Evolutionary conservation across 1,140 invertebrate genomes (phyloP).

Genomic region (Bombus ignitus): DNA sequence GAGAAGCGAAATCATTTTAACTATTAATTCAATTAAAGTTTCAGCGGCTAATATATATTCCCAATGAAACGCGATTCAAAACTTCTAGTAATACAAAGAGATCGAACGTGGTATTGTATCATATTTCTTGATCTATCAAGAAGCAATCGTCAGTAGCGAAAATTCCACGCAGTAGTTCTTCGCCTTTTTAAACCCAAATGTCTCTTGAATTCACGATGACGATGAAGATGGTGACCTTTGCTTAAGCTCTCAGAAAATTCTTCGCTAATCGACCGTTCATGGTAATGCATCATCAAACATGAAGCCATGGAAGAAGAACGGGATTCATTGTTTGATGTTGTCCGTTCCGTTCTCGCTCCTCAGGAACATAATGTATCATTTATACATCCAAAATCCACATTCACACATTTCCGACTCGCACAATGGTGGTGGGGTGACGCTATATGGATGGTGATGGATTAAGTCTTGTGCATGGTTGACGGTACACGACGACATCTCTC

Average conservation of each 20-base stretch:
- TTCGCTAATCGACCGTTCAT: conserved; percentile 8
- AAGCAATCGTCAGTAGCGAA: conserved; percentile 5
- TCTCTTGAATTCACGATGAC: not conserved
- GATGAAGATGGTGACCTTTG: not conserved
- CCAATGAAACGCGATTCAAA: conserved; percentile 2
- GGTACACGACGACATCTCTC: conserved; percentile 30
- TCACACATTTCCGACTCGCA: conserved; percentile 54
- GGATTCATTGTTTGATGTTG: not conserved
- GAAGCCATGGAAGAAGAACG: conserved; percentile 25
- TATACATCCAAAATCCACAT: conserved; percentile 54
- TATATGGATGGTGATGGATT: conserved; percentile 78
- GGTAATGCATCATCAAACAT: conserved; percentile 36
- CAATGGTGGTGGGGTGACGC: conserved; percentile 72
- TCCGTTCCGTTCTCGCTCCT: conserved; percentile 30
- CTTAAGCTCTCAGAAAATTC: conserved; percentile 8
- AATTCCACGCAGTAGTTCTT: conserved; percentile 14
- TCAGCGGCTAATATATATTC: not conserved
- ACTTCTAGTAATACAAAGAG: conserved; percentile 16
- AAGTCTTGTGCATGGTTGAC: conserved; percentile 80
- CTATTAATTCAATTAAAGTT: not conserved
- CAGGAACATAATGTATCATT: conserved; percentile 63
- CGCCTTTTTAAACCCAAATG: not conserved
- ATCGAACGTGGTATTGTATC: conserved; percentile 10
- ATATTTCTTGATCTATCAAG: not conserved
- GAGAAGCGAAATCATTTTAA: not conserved